These are phyloP conservation scores for Vandiemenella viatica DNA, from an alignment of 2,888 invertebrate species.

Conservation along the genomic window DNA sequence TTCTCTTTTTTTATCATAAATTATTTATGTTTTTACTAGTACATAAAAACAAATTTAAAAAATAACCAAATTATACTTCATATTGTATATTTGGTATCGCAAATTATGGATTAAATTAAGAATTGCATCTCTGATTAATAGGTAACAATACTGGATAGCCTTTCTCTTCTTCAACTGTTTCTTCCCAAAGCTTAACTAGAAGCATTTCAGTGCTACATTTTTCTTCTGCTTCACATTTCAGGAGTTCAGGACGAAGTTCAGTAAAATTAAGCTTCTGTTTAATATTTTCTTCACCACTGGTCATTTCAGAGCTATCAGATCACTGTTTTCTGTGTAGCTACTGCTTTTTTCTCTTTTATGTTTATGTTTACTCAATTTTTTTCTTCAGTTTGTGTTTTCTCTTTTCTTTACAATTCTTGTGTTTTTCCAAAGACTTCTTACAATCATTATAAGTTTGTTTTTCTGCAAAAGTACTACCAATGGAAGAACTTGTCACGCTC, in stretches of 20 bases:
- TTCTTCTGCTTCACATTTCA: slow-evolving; percentile 70
- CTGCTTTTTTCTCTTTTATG: slow-evolving; percentile 19
- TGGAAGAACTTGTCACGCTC: background rate
- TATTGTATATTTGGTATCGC: slow-evolving; percentile 80
- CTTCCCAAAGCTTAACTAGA: slow-evolving; percentile 51
- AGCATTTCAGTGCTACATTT: slow-evolving; percentile 51
- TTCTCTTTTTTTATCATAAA: too few species aligned
- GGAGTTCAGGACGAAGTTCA: slow-evolving; percentile 56
- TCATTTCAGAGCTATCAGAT: slow-evolving; percentile 9
- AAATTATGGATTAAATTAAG: slow-evolving; percentile 87
- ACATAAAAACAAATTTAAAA: too few species aligned
- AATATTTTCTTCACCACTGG: background rate
- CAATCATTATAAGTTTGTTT: background rate
- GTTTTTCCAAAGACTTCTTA: slow-evolving; percentile 22
- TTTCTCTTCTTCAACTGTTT: slow-evolving; percentile 22
- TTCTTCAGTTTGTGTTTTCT: slow-evolving; percentile 20
- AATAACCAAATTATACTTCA: too few species aligned
- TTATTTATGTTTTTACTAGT: too few species aligned
- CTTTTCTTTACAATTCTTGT: slow-evolving; percentile 23
- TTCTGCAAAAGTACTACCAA: slow-evolving; percentile 9
- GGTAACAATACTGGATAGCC: slow-evolving; percentile 28
- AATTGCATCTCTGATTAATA: slow-evolving; percentile 76
- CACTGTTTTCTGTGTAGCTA: slow-evolving; percentile 13
- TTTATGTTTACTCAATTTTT: slow-evolving; percentile 19
- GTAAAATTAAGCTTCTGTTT: slow-evolving; percentile 30